These are phyloP conservation scores for Calidris pugnax DNA, from an alignment of 2,113 vertebrate species.

Conservation along the genomic window DNA sequence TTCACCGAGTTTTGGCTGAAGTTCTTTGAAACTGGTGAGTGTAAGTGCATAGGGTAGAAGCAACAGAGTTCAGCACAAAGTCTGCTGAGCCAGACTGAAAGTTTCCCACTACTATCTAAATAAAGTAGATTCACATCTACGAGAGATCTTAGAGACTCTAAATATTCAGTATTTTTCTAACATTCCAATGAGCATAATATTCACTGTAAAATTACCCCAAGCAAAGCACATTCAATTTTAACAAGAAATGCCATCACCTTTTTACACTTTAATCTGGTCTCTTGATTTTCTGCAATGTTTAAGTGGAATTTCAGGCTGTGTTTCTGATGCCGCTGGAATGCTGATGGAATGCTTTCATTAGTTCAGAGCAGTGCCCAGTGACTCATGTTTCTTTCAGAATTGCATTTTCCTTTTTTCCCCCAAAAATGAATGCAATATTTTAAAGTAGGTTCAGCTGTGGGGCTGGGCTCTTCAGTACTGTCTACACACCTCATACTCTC, in stretches of 20 bases:
- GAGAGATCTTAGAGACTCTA: not conserved
- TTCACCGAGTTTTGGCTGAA: not conserved
- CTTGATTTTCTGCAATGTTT: not conserved
- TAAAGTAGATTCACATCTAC: not conserved
- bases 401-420: not conserved
- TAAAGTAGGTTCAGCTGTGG: not conserved
- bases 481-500: not conserved
- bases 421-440: not conserved
- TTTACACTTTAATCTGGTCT: not conserved
- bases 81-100: not conserved
- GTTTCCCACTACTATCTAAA: not conserved
- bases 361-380: not conserved
- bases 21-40: slow-evolving; percentile 10
- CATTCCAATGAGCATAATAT: not conserved
- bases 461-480: not conserved
- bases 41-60: not conserved
- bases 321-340: slow-evolving; percentile 4
- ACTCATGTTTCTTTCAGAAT: not conserved
- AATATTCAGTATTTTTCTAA: not conserved
- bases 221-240: not conserved
- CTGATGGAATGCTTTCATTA: slow-evolving; percentile 51
- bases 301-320: slow-evolving; percentile 15
- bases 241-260: not conserved
- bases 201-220: not conserved
- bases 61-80: not conserved